Evolutionary conservation across 64 coral and sea anemone genomes (phyloP), one percentile per base, ranked within the genome.

Genomic region (Montipora sp.): DNA sequence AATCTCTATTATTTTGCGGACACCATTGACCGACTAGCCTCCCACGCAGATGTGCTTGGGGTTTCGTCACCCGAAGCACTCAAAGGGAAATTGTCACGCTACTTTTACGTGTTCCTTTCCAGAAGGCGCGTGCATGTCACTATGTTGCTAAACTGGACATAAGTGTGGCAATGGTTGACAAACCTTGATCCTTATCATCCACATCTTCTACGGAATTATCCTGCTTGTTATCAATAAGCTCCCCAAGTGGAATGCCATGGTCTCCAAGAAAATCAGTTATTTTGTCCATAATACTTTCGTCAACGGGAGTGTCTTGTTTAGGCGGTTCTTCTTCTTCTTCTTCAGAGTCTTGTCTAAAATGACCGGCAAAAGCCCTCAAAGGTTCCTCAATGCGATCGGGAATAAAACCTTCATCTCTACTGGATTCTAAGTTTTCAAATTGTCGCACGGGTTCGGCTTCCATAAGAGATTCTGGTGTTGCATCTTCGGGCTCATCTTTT

Each of bases 231-330:
- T 71, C 27, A 7, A 85, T 68, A 15, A 85, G 18, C 19, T 71
- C 19, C 3, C 46, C 82, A 5, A 85, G 18, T 48, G 65, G 18
- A 72, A 85, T 45, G 0, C 82, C 82, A 50, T 51, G 19, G 16
- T 72, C 82, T 72, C 82, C 82, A 12, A 85, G 82, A 49, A 85
- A 61, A 51, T 85, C 45, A 67, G 36, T 27, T 7, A 68, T 16
- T 36, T 85, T 20, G 3, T 83, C 27, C 47, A 47, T 15, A 19
- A 85, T 71, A 50, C 18, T 49, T 21, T 72, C 82, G 0, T 70
- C 46, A 13, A 85, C 1, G 2, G 82, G 65, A 19, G 65, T 50
- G 5, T 85, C 82, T 71, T 85, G 63, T 13, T 47, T 49, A 3
- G 70, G 61, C 18, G 46, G 45, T 71, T 85, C 63, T 71, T 85